phyloP scores from a whole-genome alignment of 2,113 vertebrate genomes.

The Kryptolebias marmoratus region DNA sequence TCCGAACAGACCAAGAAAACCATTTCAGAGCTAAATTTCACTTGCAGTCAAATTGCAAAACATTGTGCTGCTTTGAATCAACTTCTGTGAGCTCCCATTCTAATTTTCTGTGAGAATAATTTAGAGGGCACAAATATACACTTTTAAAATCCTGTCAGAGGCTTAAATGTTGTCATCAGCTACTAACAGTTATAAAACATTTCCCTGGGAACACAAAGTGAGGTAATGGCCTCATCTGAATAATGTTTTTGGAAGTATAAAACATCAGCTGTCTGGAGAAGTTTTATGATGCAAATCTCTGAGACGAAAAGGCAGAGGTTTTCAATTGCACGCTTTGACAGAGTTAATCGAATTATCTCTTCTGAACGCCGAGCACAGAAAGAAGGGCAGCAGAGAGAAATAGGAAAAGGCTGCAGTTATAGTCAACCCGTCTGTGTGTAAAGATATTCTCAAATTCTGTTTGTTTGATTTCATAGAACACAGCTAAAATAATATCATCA shows the following conservation, averaged over 20 bases:
- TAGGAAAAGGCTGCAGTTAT: conserved; percentile 25
- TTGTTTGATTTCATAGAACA: conserved; percentile 16
- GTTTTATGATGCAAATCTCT: conserved; percentile 78
- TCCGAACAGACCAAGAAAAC: too few species aligned
- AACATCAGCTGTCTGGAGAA: conserved; percentile 46
- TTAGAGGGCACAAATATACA: not conserved
- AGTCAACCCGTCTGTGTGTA: conserved; percentile 14
- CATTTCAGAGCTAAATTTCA: too few species aligned
- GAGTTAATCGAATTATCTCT: conserved; percentile 72
- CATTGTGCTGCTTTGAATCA: not conserved
- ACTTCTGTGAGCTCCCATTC: not conserved
- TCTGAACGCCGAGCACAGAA: conserved; percentile 41
- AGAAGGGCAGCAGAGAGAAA: conserved; percentile 32
- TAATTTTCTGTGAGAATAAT: conserved; percentile 4
- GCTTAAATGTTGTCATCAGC: not conserved
- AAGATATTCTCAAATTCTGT: conserved; percentile 9
- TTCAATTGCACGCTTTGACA: conserved; percentile 66
- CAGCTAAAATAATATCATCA: not conserved
- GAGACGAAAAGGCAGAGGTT: conserved; percentile 54
- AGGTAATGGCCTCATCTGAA: conserved; percentile 46
- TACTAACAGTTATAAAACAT: too few species aligned
- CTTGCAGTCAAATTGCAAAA: too few species aligned
- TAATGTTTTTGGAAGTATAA: conserved; percentile 50
- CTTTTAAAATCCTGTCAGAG: conserved; percentile 4
- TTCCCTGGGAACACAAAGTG: conserved; percentile 27